Conservation (phyloP, 2,113 vertebrate species). For the Hydropotes inermis region DNA sequence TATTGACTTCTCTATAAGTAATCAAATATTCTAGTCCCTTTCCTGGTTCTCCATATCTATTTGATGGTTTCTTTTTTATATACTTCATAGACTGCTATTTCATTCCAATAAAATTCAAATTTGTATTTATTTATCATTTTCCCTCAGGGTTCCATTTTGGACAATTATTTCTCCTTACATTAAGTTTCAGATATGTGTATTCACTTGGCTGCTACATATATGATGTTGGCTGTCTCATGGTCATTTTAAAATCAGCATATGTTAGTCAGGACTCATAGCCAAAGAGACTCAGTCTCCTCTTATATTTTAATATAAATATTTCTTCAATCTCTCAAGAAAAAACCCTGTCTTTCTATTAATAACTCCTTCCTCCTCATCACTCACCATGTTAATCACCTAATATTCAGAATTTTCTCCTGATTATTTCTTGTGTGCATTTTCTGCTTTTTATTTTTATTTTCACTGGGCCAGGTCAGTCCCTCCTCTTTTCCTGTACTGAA, state of each 20-base stretch:
- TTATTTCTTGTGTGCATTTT: background rate
- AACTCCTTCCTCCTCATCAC: background rate
- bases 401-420: background rate
- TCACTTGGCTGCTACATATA: background rate
- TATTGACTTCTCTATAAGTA: background rate
- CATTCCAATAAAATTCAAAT: background rate
- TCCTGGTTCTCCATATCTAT: background rate
- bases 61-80: background rate
- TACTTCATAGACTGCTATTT: background rate
- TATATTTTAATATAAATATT: background rate
- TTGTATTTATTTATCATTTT: background rate
- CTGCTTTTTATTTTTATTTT: background rate
- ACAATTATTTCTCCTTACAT: background rate
- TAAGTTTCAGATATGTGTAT: background rate
- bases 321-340: background rate
- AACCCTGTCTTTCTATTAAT: background rate
- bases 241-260: background rate
- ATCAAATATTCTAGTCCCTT: background rate
- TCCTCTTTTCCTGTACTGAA: background rate
- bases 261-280: background rate
- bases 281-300: background rate
- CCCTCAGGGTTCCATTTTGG: background rate
- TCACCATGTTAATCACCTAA: background rate
- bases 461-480: background rate
- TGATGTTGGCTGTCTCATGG: background rate